Base-by-base conservation (phyloP, 2,113 vertebrate species). In the Furnarius figulus region DNA sequence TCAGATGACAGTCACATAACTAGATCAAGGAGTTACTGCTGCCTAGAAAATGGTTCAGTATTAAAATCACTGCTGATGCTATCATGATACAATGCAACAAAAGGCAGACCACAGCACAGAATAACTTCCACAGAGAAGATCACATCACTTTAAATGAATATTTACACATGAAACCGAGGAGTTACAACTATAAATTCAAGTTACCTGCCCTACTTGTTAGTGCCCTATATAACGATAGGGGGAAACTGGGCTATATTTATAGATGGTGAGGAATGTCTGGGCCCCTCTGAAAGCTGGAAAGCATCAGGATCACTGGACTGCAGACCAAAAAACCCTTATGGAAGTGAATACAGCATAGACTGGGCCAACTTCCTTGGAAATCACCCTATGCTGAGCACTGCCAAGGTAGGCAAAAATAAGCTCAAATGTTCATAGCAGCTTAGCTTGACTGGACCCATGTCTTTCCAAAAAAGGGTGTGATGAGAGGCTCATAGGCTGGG, bases 61-160 rank as follows among this genome's bases (percentile, higher is more conserved):
- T 62, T 70, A 89, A 95, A 94, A 85, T 62, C 71, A 37, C n/a
- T 35, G 10, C 13, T 79, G 81, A 87, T 87, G 53, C n/a, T 91
- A 72, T 79, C 77, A 35, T 0, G 42, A 70, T 25, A 33, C 42
- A 73, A 9, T 3, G 39, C 50, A 82, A 91, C 53, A 56, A 85
- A 81, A 92, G 71, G 46, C 14, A 73, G 47, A 42, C 22, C 63
- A 47, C n/a, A 46, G 87, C 67, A 85, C 67, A 31, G 75, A 71
- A 37, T 47, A 25, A 50, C 33, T 75, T 66, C 27, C 68, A 90
- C 8, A 42, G 47, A 63, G 67, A 52, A 90, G 55, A 79, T 44
- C 46, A 24, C 22, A 85, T 52, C 44, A 16, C 28, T 72, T 90
- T 56, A 78, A 81, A 75, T 11, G 13, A 78, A 52, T 52, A 40